Evolutionary conservation across 2,113 vertebrate species (phyloP).

Genomic region (Sapayoa aenigma): DNA sequence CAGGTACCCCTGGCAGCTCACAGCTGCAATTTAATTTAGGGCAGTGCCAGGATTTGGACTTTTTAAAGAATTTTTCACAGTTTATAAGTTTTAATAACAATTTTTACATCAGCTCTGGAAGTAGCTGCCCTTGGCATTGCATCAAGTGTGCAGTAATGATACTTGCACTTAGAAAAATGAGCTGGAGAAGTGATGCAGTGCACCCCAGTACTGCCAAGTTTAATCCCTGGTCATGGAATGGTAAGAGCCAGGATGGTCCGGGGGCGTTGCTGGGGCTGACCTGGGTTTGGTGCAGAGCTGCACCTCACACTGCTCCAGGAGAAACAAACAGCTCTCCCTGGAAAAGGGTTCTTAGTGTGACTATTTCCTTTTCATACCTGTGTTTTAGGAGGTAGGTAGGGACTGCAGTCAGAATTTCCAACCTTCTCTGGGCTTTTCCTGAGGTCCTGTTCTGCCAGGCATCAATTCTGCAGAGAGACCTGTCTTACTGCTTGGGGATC

Average conservation of each 20-base stretch:
- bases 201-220: neutral
- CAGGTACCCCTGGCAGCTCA: neutral
- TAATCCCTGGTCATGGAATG: neutral
- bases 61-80: slow-evolving; percentile 23
- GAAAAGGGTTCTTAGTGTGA: neutral
- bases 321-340: neutral
- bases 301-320: neutral
- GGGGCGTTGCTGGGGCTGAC: neutral
- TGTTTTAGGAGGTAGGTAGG: neutral
- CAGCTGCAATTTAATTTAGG: slow-evolving; percentile 28
- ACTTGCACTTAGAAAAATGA: neutral
- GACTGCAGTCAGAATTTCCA: neutral
- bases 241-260: neutral
- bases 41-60: slow-evolving; percentile 24
- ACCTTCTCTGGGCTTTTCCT: neutral
- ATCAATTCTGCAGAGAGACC: neutral
- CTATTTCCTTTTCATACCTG: neutral
- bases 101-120: slow-evolving; percentile 5
- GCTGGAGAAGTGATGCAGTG: neutral
- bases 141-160: neutral
- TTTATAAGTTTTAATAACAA: slow-evolving; percentile 44
- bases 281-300: neutral
- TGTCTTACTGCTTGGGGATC: rapidly evolving
- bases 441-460: neutral
- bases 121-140: neutral